These are phyloP conservation scores for Drosophila mercatorum DNA, from an alignment of 2,888 invertebrate genomes.

Conservation along the genomic window DNA sequence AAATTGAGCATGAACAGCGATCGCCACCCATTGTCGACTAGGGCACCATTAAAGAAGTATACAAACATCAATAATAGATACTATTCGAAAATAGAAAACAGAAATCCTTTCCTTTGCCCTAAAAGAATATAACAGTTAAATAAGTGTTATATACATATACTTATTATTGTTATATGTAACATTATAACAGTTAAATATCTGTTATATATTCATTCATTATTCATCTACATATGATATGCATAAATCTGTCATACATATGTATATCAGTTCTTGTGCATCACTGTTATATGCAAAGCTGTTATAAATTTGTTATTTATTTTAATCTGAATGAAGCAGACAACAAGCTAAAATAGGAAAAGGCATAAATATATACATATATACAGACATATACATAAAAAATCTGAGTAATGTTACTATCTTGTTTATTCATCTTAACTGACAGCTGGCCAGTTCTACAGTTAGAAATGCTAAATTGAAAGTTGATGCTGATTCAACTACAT, in stretches of 20 bases:
- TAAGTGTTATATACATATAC: too few species aligned
- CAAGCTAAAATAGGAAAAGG: not conserved
- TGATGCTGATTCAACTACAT: constrained; percentile 2
- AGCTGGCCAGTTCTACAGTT: not conserved
- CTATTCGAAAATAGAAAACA: not conserved
- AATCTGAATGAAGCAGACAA: not conserved
- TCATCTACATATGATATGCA: too few species aligned
- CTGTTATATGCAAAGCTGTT: not conserved
- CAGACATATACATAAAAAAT: not conserved
- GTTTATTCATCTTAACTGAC: not conserved
- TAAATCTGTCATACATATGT: not conserved
- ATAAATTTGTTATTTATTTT: not conserved
- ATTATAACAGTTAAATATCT: too few species aligned
- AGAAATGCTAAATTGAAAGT: constrained; percentile 6
- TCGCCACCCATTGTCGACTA: constrained; percentile 16
- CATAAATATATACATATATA: not conserved
- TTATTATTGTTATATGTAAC: too few species aligned
- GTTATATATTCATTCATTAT: too few species aligned
- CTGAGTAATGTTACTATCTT: not conserved
- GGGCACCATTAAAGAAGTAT: constrained; percentile 1
- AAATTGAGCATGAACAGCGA: constrained; percentile 26
- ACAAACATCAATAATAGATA: not conserved
- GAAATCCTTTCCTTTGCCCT: not conserved
- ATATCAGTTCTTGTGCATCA: not conserved
- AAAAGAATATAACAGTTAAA: too few species aligned